phyloP scores from a whole-genome alignment of 1,140 invertebrate genomes.

The Agrypnia vestita region DNA sequence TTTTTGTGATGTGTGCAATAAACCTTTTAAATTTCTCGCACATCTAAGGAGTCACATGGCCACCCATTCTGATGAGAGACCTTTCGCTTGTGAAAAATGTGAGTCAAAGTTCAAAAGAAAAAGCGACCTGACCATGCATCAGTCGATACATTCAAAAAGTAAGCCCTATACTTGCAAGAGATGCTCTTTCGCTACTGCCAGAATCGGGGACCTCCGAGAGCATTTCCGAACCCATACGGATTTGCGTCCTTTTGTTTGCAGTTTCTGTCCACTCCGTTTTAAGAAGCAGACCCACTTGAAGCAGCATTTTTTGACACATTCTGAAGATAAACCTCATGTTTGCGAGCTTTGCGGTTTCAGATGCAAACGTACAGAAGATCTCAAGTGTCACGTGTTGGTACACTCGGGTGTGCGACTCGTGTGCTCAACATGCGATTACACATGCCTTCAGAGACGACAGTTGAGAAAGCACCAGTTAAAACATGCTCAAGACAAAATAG shows the following conservation, averaged over 20 bases:
- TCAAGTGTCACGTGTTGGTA: slow-evolving; percentile 7
- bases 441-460: slow-evolving; percentile 18
- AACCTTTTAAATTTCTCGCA: not conserved
- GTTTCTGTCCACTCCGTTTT: not conserved
- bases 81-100: slow-evolving; percentile 6
- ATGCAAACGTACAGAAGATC: slow-evolving; percentile 9
- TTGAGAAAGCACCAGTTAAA: slow-evolving; percentile 20
- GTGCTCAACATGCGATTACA: slow-evolving; percentile 23
- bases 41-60: slow-evolving; percentile 12
- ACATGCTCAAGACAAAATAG: not conserved
- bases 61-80: not conserved
- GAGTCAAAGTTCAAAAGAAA: slow-evolving; percentile 1
- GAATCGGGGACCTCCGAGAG: slow-evolving; percentile 1
- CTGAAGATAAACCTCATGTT: slow-evolving; percentile 10
- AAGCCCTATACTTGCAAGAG: slow-evolving; percentile 20
- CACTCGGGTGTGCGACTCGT: slow-evolving; percentile 7
- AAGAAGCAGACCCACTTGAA: slow-evolving; percentile 11
- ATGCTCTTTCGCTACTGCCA: slow-evolving; percentile 19
- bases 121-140: not conserved
- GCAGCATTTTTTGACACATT: not conserved
- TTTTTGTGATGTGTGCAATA: slow-evolving; percentile 20
- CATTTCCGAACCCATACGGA: slow-evolving; percentile 25
- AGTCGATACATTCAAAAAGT: not conserved
- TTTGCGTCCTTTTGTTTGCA: slow-evolving; percentile 12
- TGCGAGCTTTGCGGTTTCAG: not conserved